A percentile compares a stretch with the other conserved stretches of the same genome.
phyloP scores from a whole-genome alignment of 1,140 invertebrate species.

The Magallana angulata region DNA sequence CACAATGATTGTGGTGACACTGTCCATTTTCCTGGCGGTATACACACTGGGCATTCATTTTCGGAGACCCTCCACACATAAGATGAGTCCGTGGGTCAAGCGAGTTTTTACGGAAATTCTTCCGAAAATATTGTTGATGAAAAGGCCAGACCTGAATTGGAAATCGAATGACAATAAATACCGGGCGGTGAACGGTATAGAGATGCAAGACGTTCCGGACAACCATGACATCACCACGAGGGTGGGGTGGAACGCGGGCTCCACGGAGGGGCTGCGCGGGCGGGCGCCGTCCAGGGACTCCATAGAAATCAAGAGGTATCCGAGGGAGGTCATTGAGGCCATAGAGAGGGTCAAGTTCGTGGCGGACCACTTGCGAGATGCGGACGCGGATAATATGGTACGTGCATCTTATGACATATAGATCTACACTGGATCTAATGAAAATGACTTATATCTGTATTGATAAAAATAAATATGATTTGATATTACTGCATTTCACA shows the following conservation, averaged over 20 bases:
- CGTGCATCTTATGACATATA: constrained; percentile 18
- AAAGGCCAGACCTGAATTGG: constrained; percentile 66
- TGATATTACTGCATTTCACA: too few species aligned
- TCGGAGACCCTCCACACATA: constrained; percentile 76
- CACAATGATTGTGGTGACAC: constrained; percentile 79
- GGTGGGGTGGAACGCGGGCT: constrained; percentile 21
- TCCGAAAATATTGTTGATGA: constrained; percentile 77
- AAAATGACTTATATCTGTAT: too few species aligned
- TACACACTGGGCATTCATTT: constrained; percentile 78
- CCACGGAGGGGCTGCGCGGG: neutral
- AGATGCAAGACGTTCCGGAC: constrained; percentile 82
- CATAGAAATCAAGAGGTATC: constrained; percentile 53
- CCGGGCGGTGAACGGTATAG: constrained; percentile 86
- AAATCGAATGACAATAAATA: constrained; percentile 84
- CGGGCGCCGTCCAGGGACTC: neutral
- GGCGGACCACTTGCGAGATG: constrained; percentile 93
- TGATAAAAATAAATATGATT: too few species aligned
- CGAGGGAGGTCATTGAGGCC: constrained; percentile 91
- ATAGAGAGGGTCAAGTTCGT: constrained; percentile 96
- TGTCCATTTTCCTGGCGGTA: constrained; percentile 79
- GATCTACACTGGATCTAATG: too few species aligned
- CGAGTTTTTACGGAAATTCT: constrained; percentile 77
- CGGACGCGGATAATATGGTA: constrained; percentile 71
- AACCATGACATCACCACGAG: neutral
- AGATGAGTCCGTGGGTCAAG: constrained; percentile 78